Evolutionary conservation across 2,113 vertebrate genomes (phyloP).

Genomic region (Macheiramphus alcinus): DNA sequence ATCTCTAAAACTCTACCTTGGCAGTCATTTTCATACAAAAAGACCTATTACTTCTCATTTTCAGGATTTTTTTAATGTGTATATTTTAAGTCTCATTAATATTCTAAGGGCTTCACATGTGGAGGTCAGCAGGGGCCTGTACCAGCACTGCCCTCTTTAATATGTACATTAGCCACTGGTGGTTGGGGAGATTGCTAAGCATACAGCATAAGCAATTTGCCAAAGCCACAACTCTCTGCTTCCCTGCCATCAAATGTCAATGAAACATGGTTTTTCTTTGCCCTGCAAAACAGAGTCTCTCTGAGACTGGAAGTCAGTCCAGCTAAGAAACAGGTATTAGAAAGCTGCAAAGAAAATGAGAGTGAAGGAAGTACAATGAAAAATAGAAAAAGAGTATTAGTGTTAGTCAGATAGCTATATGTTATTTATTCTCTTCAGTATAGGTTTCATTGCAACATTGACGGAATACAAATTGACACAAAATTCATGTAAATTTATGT

Average conservation of each 20-base stretch:
- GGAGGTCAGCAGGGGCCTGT: conserved; percentile 41
- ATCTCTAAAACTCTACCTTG: neutral
- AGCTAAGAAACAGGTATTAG: neutral
- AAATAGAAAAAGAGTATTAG: neutral
- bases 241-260: neutral
- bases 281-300: neutral
- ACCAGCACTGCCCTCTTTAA: conserved; percentile 40
- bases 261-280: conserved; percentile 1
- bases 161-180: conserved; percentile 52
- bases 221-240: neutral
- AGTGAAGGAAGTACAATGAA: neutral
- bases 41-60: neutral
- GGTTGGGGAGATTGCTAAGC: conserved; percentile 18
- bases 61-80: neutral
- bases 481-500: conserved; percentile 69
- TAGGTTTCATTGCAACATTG: conserved; percentile 43
- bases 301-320: neutral
- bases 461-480: conserved; percentile 47
- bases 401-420: conserved; percentile 1
- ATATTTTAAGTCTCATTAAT: conserved; percentile 10
- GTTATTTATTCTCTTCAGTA: conserved; percentile 48
- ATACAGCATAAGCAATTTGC: conserved; percentile 41
- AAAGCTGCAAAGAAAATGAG: neutral
- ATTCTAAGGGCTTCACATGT: conserved; percentile 13
- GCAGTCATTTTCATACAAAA: neutral